Base-by-base conservation (phyloP, 2,888 invertebrate species). In the Unio delphinus region DNA sequence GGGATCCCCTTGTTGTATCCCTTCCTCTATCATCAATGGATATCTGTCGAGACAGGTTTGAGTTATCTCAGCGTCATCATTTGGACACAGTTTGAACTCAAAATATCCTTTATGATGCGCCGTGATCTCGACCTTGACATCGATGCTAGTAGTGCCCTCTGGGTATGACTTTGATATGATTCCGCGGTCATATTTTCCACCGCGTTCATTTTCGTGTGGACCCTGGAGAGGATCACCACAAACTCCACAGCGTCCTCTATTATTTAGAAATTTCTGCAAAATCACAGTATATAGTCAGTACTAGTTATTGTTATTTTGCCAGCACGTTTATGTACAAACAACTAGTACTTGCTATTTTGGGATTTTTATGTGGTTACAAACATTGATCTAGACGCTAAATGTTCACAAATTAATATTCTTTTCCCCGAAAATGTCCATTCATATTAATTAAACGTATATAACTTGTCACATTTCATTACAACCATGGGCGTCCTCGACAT, bases 71-170 rank as follows among this genome's bases (percentile, higher is more conserved):
- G 64, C 23, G 3, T 72, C 73, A 55, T 77, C 73, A 56, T 77
- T 77, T 6, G 74, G 67, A 61, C 76, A 77, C 18, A 77, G 59
- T 26, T 73, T 72, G 57, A 77, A 77, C 64, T 45, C 64, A 59
- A 77, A 68, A 62, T 65, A 69, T 1, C 76, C 76, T 64, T 70
- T 74, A 45, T 77, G 76, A 55, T 72, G 72, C 18, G 76, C 76
- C 3, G 76, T 74, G 45, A 77, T 55, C 55, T 74, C 74, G 58
- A 77, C 65, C 58, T 74, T 77, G 45, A 77, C 73, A 30, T 74
- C 73, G 11, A 77, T 73, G 15, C 71, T 73, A 15, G 28, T 61
- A 17, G 71, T 54, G 6, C 69, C 71, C 0, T 61, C 68, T 18
- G 74, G 74, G 58, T 74, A 77, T 59, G 74, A 74, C 23, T 73